phyloP scores from a whole-genome alignment of 1,140 invertebrate species.

The Lepidurus apus region DNA sequence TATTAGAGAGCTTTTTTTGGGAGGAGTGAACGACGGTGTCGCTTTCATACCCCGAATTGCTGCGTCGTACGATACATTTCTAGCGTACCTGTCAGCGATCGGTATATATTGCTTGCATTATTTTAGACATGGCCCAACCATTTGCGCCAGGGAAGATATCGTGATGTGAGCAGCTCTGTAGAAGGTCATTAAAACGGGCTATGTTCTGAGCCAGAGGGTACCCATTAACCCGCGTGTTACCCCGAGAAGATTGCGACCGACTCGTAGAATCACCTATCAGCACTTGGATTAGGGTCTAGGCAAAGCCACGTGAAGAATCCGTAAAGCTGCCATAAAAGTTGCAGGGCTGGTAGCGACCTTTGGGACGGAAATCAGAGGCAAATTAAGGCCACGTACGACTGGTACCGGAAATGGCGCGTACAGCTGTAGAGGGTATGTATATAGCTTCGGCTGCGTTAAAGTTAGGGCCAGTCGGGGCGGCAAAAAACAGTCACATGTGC shows the following conservation, averaged over 20 bases:
- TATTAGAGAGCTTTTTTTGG: background rate
- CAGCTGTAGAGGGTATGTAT: background rate
- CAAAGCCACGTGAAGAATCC: background rate
- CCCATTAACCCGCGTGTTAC: background rate
- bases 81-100: background rate
- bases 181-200: no score
- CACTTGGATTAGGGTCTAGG: background rate
- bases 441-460: conserved; percentile 3
- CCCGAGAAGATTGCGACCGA: background rate
- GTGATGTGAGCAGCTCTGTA: no score
- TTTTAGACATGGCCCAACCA: background rate
- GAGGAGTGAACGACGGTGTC: background rate
- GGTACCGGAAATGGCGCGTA: background rate
- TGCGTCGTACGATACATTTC: background rate
- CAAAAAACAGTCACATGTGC: background rate
- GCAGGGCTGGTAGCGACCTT: background rate
- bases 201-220: no score
- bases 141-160: background rate
- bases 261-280: background rate
- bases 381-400: background rate
- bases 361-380: background rate
- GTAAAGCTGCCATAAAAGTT: background rate
- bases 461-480: background rate
- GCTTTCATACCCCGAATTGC: background rate
- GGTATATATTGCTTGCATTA: background rate